phyloP scores from a whole-genome alignment of 2,888 invertebrate species.

The Xanthorhoe spadicearia region DNA sequence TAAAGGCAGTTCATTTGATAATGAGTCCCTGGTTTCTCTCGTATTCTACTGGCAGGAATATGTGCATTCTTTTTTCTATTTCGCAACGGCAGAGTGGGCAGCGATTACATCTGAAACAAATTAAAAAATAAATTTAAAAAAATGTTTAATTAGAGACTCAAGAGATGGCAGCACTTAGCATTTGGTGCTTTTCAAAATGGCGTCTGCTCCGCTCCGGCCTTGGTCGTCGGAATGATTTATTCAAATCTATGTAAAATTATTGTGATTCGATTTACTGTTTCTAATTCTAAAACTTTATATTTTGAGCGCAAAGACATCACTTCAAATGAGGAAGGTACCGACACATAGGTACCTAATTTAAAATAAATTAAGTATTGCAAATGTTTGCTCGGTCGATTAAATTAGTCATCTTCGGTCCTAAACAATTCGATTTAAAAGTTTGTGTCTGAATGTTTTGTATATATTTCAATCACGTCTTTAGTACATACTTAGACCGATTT shows the following conservation, averaged over 20 bases:
- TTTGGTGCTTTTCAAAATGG: constrained; percentile 12
- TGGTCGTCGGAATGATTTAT: not conserved
- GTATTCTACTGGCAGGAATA: constrained; percentile 88
- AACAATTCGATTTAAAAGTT: too few species aligned
- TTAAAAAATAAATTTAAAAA: not conserved
- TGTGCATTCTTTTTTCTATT: constrained; percentile 88
- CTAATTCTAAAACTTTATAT: not conserved
- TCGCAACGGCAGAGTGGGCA: constrained; percentile 91
- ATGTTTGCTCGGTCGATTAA: too few species aligned
- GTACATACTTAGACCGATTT: too few species aligned
- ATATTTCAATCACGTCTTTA: too few species aligned
- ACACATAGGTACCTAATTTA: too few species aligned
- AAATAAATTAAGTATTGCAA: too few species aligned
- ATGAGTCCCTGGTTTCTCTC: constrained; percentile 66
- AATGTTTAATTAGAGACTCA: not conserved
- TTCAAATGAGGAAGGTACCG: too few species aligned
- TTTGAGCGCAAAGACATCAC: too few species aligned
- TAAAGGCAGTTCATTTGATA: constrained; percentile 64
- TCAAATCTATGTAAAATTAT: constrained; percentile 3
- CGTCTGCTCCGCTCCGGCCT: not conserved
- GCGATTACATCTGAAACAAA: constrained; percentile 84
- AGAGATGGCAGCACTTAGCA: constrained; percentile 15
- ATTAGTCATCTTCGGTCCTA: too few species aligned
- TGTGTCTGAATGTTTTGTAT: too few species aligned
- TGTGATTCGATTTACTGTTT: not conserved